Evolutionary conservation across 2,888 invertebrate species (phyloP).

Genomic region (Cinara cedri): DNA sequence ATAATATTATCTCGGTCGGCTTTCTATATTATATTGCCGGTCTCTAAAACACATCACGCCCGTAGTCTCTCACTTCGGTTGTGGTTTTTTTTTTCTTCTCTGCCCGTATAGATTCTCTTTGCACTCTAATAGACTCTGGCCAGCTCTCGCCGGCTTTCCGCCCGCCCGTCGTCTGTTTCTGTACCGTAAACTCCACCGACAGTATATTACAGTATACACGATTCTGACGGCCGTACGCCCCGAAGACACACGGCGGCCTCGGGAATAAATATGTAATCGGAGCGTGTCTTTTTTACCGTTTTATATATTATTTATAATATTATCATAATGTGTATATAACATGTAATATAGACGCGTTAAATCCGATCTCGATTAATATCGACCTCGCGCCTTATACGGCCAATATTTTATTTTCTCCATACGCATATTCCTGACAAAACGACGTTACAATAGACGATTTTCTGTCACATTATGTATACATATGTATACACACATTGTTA

Average conservation of each 20-base stretch:
- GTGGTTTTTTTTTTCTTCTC: background rate
- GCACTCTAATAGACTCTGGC: background rate
- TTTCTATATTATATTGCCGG: conserved; percentile 7
- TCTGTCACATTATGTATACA: too few relatives aligned
- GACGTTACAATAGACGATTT: too few relatives aligned
- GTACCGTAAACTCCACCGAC: background rate
- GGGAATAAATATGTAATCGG: too few relatives aligned
- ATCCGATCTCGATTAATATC: too few relatives aligned
- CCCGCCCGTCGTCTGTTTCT: background rate
- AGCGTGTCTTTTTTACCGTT: too few relatives aligned
- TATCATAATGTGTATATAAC: too few relatives aligned
- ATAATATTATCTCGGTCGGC: conserved; percentile 3
- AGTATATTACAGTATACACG: background rate
- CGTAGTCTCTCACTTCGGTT: background rate
- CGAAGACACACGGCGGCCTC: background rate
- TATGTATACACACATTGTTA: too few relatives aligned
- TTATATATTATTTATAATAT: too few relatives aligned
- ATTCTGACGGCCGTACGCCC: background rate
- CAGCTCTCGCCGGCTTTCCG: background rate
- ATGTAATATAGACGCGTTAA: too few relatives aligned
- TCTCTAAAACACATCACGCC: background rate
- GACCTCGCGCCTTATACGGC: too few relatives aligned
- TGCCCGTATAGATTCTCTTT: background rate
- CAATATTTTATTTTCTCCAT: too few relatives aligned
- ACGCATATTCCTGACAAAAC: too few relatives aligned